Evolutionary conservation across 2,888 invertebrate species (phyloP).

Genomic region (Germaria angustata): DNA sequence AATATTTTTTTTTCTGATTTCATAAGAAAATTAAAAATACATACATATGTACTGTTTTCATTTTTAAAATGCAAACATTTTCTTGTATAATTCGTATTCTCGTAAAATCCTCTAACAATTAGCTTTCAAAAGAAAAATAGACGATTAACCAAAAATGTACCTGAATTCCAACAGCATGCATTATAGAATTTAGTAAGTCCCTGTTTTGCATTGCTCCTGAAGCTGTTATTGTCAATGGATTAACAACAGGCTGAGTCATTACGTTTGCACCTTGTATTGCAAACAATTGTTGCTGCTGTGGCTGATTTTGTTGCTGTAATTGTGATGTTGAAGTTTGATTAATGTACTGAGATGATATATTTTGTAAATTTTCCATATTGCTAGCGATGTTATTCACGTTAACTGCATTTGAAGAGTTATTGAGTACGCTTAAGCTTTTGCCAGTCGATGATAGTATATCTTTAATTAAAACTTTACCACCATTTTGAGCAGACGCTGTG

Average conservation of each 20-base stretch:
- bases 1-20: no score
- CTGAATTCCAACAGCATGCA: conserved; percentile 79
- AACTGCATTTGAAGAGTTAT: conserved; percentile 43
- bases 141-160: no score
- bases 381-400: not conserved
- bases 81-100: no score
- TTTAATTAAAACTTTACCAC: conserved; percentile 84
- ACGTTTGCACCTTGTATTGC: conserved; percentile 58
- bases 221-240: conserved; percentile 48
- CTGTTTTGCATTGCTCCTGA: conserved; percentile 63
- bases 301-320: not conserved
- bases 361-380: conserved; percentile 26
- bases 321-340: conserved; percentile 19
- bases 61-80: no score
- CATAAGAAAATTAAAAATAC: no score
- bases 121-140: no score
- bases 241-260: conserved; percentile 32
- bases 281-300: conserved; percentile 44
- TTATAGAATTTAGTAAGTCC: conserved; percentile 78
- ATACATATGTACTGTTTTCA: no score
- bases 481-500: conserved; percentile 83
- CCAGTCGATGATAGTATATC: conserved; percentile 76
- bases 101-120: no score
- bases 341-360: not conserved
- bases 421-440: conserved; percentile 73